These are phyloP conservation scores for Chloroceryle aenea DNA, from an alignment of 2,113 vertebrate species.

Conservation along the genomic window DNA sequence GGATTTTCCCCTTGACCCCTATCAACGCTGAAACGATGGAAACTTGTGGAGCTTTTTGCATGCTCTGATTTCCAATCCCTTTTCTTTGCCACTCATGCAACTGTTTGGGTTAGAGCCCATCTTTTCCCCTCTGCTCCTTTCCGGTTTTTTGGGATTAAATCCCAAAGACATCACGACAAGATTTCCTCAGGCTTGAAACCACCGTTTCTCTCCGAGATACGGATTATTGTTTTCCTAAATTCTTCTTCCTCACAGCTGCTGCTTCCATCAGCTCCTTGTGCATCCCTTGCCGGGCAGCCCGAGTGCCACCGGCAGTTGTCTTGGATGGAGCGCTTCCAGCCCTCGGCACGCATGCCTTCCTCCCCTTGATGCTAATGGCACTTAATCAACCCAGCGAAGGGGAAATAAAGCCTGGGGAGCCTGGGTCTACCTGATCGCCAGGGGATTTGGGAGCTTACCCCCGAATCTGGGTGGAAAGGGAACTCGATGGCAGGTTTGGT, in stretches of 20 bases:
- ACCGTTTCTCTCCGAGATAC: neutral
- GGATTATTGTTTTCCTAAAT: neutral
- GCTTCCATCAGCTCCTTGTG: fast-evolving
- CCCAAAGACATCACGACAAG: neutral
- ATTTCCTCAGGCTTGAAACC: neutral
- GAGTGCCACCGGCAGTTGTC: neutral
- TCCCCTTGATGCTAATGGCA: neutral
- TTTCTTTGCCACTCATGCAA: neutral
- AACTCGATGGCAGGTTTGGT: neutral
- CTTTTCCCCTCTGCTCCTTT: neutral
- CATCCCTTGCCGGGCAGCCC: neutral
- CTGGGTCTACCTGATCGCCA: neutral
- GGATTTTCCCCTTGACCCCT: neutral
- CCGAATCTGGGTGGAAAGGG: neutral
- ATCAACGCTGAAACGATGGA: neutral
- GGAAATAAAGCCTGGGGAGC: neutral
- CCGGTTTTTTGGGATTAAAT: neutral
- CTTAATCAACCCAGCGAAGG: neutral
- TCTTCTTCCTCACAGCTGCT: neutral
- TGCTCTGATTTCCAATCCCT: neutral
- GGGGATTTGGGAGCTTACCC: neutral
- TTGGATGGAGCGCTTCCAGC: neutral
- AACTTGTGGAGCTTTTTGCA: neutral
- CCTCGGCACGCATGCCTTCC: neutral
- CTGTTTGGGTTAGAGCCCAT: neutral